Percentiles rank a stretch among this genome's conserved stretches.
Conservation (phyloP, 2,113 vertebrate species). For the Pseudois nayaur region DNA sequence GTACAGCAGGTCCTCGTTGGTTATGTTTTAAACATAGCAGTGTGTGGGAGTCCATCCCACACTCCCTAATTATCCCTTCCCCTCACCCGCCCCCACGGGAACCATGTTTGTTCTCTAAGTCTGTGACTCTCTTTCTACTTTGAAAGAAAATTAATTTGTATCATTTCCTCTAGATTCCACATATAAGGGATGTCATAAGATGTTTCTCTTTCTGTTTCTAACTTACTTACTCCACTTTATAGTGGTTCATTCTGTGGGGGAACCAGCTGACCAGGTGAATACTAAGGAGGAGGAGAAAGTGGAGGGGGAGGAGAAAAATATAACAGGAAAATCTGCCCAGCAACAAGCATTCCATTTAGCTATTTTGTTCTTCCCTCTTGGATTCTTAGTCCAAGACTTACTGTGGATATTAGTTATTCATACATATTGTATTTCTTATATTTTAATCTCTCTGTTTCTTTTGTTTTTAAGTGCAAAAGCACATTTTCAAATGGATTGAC, state of each 20-base stretch:
- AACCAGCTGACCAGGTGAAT: not conserved
- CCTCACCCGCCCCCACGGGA: accelerated
- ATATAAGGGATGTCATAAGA: not conserved
- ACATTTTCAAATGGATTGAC: too few species aligned
- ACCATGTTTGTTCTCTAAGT: not conserved
- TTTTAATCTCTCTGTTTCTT: too few species aligned
- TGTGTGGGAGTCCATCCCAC: not conserved
- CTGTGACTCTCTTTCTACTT: not conserved
- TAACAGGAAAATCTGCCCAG: not conserved
- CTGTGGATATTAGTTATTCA: too few species aligned
- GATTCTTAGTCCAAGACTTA: too few species aligned
- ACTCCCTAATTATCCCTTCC: not conserved
- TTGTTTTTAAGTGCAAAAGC: too few species aligned
- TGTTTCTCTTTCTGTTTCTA: not conserved
- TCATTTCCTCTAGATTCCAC: not conserved
- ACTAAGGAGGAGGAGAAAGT: accelerated
- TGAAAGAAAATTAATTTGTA: not conserved
- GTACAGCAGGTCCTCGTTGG: not conserved
- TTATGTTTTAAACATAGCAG: not conserved
- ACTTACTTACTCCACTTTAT: not conserved
- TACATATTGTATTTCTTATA: too few species aligned
- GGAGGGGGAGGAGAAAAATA: accelerated
- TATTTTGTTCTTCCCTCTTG: accelerated
- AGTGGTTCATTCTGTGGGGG: not conserved
- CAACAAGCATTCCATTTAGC: not conserved